Evolutionary conservation across 2,888 invertebrate species (phyloP).

Genomic region (Eilema griseolum): DNA sequence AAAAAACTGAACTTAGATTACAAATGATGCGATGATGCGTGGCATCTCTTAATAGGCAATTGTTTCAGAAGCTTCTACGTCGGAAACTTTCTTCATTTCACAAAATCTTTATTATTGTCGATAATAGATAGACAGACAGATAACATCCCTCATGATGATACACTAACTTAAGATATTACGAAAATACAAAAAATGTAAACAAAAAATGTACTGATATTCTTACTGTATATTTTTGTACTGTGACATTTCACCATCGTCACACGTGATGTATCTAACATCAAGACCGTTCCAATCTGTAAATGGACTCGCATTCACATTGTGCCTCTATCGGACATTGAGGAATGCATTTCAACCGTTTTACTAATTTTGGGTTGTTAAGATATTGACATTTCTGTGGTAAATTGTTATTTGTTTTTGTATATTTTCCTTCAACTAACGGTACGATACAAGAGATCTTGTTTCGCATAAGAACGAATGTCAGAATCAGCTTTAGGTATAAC

Average conservation of each 20-base stretch:
- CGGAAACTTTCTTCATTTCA: no score
- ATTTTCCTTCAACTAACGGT: not conserved
- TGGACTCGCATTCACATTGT: constrained; percentile 29
- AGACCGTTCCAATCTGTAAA: constrained; percentile 37
- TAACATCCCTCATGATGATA: not conserved
- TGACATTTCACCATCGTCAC: not conserved
- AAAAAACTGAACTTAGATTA: no score
- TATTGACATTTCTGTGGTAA: not conserved
- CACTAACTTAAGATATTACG: not conserved
- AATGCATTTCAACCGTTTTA: constrained; percentile 21
- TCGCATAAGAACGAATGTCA: no score
- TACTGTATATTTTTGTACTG: not conserved
- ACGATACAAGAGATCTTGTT: no score
- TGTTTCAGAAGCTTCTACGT: no score
- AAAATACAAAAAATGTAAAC: not conserved
- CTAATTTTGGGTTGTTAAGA: not conserved
- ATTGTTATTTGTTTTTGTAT: not conserved
- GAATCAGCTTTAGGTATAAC: no score
- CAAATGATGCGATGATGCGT: no score
- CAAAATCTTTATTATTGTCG: no score
- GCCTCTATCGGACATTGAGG: constrained; percentile 18
- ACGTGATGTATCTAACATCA: constrained; percentile 2
- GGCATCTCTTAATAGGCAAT: no score
- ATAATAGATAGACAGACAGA: no score
- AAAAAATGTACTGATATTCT: not conserved